A percentile compares a stretch with the other conserved stretches of the same genome.
phyloP scores from a whole-genome alignment of 2,888 invertebrate species.

The Apodemia mormo region DNA sequence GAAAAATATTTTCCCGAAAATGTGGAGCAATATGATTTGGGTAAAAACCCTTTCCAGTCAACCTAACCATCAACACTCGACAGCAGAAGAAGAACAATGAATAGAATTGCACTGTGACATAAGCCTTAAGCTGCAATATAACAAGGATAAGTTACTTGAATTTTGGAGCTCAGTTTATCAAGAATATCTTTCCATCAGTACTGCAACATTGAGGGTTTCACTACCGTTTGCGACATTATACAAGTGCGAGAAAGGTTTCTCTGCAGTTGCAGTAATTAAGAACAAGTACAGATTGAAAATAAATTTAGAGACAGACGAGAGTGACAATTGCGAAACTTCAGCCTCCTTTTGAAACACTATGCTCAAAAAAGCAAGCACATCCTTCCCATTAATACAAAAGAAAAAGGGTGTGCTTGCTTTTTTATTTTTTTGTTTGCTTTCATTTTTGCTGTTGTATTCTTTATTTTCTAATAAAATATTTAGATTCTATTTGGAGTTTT shows the following conservation, averaged over 20 bases:
- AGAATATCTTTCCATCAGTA: slow-evolving; percentile 36
- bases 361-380: slow-evolving; percentile 3
- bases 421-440: not conserved
- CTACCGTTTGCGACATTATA: slow-evolving; percentile 19
- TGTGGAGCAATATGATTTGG: slow-evolving; percentile 35
- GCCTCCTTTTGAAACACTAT: slow-evolving; percentile 1
- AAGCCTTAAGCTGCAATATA: not conserved
- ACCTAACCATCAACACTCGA: slow-evolving; percentile 33
- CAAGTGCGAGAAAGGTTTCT: slow-evolving; percentile 18
- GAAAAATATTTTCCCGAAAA: slow-evolving; percentile 34
- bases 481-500: too few species aligned
- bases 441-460: not conserved
- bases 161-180: slow-evolving; percentile 34
- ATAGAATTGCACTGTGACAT: slow-evolving; percentile 38
- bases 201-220: slow-evolving; percentile 28
- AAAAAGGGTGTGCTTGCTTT: not conserved
- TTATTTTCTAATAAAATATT: too few species aligned
- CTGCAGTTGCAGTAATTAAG: slow-evolving; percentile 19
- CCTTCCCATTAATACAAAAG: slow-evolving; percentile 2
- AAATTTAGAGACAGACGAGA: slow-evolving; percentile 12
- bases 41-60: slow-evolving; percentile 31
- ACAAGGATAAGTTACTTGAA: too few species aligned
- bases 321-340: slow-evolving; percentile 6
- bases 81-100: slow-evolving; percentile 38
- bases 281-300: slow-evolving; percentile 17